phyloP scores from a whole-genome alignment of 2,888 invertebrate species.

The Homarus gammarus region DNA sequence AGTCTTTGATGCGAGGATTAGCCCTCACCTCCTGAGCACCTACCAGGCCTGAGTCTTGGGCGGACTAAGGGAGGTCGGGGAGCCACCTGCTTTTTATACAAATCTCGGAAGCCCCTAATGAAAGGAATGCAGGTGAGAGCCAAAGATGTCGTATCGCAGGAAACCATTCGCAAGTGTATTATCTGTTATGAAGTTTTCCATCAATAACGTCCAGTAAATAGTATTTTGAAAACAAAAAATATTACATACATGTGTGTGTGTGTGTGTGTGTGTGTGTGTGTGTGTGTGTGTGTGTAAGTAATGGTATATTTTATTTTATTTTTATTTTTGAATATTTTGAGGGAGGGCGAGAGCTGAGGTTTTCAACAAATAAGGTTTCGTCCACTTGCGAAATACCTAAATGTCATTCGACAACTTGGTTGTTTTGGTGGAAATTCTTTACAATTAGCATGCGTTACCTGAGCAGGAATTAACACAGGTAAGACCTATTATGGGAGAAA shows the following conservation, averaged over 20 bases:
- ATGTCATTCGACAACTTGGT: too few relatives aligned
- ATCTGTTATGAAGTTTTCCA: too few relatives aligned
- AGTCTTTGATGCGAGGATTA: neutral
- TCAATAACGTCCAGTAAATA: too few relatives aligned
- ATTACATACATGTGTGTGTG: too few relatives aligned
- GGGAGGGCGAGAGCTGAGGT: too few relatives aligned
- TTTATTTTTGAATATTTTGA: too few relatives aligned
- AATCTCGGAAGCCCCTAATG: neutral
- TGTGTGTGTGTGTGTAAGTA: too few relatives aligned
- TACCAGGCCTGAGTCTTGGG: neutral
- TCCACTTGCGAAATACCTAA: too few relatives aligned
- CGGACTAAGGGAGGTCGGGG: neutral
- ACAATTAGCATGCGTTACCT: neutral
- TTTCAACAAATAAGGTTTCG: too few relatives aligned
- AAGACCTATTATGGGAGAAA: neutral
- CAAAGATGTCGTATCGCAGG: neutral
- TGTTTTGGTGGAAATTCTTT: neutral
- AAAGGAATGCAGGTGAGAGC: neutral
- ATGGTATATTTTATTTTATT: too few relatives aligned
- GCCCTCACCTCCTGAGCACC: neutral
- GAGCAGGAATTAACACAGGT: neutral
- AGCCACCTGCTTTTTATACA: neutral
- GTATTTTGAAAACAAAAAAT: too few relatives aligned
- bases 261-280: too few relatives aligned
- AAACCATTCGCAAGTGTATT: neutral